A percentile compares a stretch with the other conserved stretches of the same genome.
These are phyloP conservation scores for Goniozus legneri DNA, from an alignment of 1,140 invertebrate genomes.

Conservation along the genomic window DNA sequence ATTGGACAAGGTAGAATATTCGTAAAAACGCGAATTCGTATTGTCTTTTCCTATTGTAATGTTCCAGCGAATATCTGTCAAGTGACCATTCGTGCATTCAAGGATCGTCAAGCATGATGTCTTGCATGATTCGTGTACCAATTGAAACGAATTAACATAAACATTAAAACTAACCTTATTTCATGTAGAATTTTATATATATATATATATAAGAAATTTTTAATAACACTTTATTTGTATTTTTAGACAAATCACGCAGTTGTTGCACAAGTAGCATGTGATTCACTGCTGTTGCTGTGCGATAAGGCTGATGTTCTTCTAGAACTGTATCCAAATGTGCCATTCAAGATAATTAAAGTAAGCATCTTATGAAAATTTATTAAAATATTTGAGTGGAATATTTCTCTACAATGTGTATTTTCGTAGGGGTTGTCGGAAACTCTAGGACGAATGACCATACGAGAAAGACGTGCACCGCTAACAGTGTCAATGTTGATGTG, in stretches of 20 bases:
- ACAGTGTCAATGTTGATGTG: constrained; percentile 84
- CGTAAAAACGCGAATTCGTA: constrained; percentile 16
- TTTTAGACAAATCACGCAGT: constrained; percentile 78
- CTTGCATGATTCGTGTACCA: no score
- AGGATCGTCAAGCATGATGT: no score
- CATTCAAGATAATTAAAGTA: constrained; percentile 72
- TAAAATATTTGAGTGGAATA: constrained; percentile 10
- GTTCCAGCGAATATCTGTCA: constrained; percentile 21
- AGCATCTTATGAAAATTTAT: constrained; percentile 20
- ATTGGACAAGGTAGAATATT: constrained; percentile 32
- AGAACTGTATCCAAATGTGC: constrained; percentile 73
- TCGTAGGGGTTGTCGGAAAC: constrained; percentile 60
- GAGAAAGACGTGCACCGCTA: constrained; percentile 57
- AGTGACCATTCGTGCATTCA: no score
- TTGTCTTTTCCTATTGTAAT: constrained; percentile 15
- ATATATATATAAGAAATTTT: neutral
- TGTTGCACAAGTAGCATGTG: constrained; percentile 84
- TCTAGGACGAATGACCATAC: constrained; percentile 55
- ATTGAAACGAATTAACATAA: no score
- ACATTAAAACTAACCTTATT: no score
- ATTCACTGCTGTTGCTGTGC: constrained; percentile 75
- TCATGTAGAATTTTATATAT: neutral
- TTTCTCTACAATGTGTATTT: no score
- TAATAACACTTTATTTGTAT: constrained; percentile 17
- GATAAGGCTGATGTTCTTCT: constrained; percentile 76